These are phyloP conservation scores for Lypha dubia DNA, from an alignment of 2,888 invertebrate species.

Conservation along the genomic window DNA sequence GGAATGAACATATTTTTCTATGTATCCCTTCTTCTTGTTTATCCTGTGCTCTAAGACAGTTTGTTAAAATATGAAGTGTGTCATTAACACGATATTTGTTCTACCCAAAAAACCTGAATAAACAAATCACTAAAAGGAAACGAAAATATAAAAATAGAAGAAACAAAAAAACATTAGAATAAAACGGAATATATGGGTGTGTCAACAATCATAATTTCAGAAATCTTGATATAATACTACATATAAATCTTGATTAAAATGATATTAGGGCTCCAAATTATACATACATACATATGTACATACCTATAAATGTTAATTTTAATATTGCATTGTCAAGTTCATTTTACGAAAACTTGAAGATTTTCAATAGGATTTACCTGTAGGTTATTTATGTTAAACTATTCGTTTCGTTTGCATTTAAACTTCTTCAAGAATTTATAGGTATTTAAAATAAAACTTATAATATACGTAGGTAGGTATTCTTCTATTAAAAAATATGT, in stretches of 20 bases:
- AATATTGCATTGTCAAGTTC: background rate
- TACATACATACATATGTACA: too few relatives aligned
- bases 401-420: too few relatives aligned
- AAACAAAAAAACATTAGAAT: background rate
- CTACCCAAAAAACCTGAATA: background rate
- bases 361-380: too few relatives aligned
- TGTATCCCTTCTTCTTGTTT: background rate
- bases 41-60: conserved; percentile 19
- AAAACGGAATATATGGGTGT: background rate
- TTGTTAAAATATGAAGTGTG: conserved; percentile 33
- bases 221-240: background rate
- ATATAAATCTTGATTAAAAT: background rate
- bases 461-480: too few relatives aligned
- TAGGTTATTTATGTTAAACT: too few relatives aligned
- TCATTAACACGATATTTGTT: conserved; percentile 56
- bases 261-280: background rate
- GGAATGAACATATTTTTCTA: conserved; percentile 6
- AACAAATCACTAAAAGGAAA: background rate
- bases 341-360: background rate
- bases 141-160: background rate
- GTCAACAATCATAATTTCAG: background rate
- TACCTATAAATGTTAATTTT: background rate
- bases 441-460: too few relatives aligned
- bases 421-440: too few relatives aligned
- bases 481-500: background rate